Percentiles rank a stretch among this genome's conserved stretches.
Conservation (phyloP, 2,113 vertebrate species). For the Urocynchramus pylzowi region DNA sequence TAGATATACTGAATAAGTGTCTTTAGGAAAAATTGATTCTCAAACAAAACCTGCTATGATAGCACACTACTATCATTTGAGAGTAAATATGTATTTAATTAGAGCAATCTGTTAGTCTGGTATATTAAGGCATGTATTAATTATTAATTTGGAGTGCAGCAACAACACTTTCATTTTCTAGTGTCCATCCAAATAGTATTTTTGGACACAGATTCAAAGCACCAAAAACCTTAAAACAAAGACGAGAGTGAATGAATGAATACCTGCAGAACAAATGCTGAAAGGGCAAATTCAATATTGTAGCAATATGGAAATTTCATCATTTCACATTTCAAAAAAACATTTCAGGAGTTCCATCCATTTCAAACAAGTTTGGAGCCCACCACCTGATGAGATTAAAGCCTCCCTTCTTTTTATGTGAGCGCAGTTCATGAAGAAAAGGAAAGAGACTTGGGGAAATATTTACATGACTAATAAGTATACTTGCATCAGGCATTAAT, state of each 20-base stretch:
- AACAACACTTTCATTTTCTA: neutral
- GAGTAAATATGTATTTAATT: neutral
- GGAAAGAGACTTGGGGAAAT: neutral
- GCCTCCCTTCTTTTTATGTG: neutral
- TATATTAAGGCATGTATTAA: conserved; percentile 13
- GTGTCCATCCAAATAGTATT: neutral
- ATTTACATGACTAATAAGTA: neutral
- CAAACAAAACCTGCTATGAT: neutral
- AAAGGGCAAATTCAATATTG: neutral
- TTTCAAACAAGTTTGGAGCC: conserved; percentile 13
- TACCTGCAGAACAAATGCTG: neutral
- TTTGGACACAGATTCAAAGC: neutral
- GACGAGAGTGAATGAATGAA: neutral
- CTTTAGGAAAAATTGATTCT: neutral
- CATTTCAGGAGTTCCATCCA: neutral
- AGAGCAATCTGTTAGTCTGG: conserved; percentile 59
- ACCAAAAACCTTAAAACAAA: neutral
- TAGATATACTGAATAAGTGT: neutral
- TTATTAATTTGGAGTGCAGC: neutral
- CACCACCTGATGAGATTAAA: conserved; percentile 16
- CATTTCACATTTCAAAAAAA: neutral
- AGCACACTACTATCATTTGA: neutral
- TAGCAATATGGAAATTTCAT: neutral
- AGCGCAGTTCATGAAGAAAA: neutral
- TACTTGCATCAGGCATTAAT: neutral